Conservation (phyloP, 2,113 vertebrate genomes). For the Tachysurus vachellii region DNA sequence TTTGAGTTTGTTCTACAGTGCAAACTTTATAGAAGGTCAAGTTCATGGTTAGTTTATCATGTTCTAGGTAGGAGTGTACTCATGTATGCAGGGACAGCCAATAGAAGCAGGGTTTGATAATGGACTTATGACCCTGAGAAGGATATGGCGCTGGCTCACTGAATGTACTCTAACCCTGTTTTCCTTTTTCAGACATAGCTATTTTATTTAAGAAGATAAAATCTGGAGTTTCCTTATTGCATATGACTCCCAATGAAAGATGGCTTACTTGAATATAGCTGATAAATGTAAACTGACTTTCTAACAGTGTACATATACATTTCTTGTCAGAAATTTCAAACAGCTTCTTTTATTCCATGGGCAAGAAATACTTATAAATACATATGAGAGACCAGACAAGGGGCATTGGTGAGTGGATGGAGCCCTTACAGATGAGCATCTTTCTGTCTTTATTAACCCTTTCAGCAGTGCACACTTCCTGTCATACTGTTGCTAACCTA, state of each 20-base stretch:
- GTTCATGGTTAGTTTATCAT: conserved; percentile 47
- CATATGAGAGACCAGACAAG: not conserved
- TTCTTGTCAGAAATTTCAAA: not conserved
- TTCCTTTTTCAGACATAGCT: not conserved
- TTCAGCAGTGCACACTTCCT: not conserved
- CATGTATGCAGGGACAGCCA: conserved; percentile 41
- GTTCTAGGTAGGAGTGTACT: conserved; percentile 31
- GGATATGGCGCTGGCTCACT: conserved; percentile 18
- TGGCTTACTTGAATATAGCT: not conserved
- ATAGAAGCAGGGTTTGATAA: conserved; percentile 43
- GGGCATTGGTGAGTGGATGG: not conserved
- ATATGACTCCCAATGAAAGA: not conserved
- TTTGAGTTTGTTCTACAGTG: conserved; percentile 26
- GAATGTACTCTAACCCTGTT: conserved; percentile 17
- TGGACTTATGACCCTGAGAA: conserved; percentile 44
- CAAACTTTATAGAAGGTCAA: conserved; percentile 42
- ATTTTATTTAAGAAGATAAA: not conserved
- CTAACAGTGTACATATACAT: not conserved
- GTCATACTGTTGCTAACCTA: not conserved
- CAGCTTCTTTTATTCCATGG: not conserved
- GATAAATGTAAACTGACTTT: conserved; percentile 13
- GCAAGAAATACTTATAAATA: not conserved
- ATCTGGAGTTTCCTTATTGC: not conserved
- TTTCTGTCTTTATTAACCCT: not conserved
- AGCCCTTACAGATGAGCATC: not conserved